Base-by-base conservation (phyloP, 2,113 vertebrate species). In the Erythrocercus mccallii region DNA sequence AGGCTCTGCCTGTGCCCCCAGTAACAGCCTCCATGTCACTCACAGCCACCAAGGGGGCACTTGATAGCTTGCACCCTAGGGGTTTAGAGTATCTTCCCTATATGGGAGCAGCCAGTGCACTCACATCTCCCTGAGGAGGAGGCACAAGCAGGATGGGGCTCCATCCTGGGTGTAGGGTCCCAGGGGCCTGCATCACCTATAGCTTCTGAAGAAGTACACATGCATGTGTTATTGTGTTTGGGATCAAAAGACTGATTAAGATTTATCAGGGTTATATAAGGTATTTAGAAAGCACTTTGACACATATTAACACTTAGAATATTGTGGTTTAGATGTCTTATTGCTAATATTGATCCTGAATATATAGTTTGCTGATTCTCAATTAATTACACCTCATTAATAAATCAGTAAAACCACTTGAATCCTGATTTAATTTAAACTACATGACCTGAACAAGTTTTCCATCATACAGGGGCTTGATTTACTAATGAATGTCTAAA, bases 21-120 rank as follows among this genome's bases (percentile, higher is more conserved):
- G 14, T 8, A 18, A n/a, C 42, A 64, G 18, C 18, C 42, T 70
- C 13, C 56, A 54, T 35, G 28, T 88, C 4, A 1, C 47, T 16
- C 62, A 50, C 10, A 68, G 40, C 5, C 30, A 27, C 9, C 30
- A 28, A 1, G 0, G 23, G 8, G 17, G 3, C 15, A 71, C 40
- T 21, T 1, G 1, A 17, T 35, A 31, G 31, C 22, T 65, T 51
- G 19, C 5, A 69, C 4, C 2, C 10, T 18, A 5, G 1, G 7
- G 6, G 1, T 61, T 40, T 61, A 12, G 5, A 4, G 5, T 72
- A 16, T 78, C 27, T 30, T 20, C 5, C 16, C 5, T 60, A 17
- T 35, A n/a, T 35, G 35, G 6, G 21, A 30, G 1, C 35, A 87
- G n/a, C 12, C 3, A 5, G 18, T 0, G 0, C 13, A 38, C 5